Conservation (phyloP, 2,797 vertebrate species). For the Pangasius sanitwongsei region DNA sequence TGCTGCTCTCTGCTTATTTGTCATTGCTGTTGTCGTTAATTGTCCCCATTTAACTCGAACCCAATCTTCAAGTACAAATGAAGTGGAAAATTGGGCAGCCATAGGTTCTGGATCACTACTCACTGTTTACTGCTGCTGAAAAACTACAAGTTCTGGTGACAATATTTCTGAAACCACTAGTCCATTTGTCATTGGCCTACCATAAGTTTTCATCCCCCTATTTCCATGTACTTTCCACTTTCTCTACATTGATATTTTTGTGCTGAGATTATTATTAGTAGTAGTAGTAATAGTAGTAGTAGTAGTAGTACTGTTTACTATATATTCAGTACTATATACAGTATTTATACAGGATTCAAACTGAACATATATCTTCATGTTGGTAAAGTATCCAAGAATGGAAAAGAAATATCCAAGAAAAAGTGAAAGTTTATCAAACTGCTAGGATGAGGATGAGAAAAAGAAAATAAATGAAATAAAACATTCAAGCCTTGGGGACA, state of each 20-base stretch:
- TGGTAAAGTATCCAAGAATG: background rate
- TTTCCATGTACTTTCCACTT: background rate
- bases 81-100: background rate
- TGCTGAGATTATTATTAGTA: background rate
- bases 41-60: background rate
- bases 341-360: background rate
- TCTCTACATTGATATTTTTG: background rate
- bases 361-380: background rate
- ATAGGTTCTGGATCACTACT: conserved; percentile 1
- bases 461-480: background rate
- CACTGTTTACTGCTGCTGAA: background rate
- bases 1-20: background rate
- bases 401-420: background rate
- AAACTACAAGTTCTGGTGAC: background rate
- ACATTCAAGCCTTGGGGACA: background rate
- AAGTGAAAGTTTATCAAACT: background rate
- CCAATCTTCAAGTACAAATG: background rate
- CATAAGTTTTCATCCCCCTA: background rate
- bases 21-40: background rate
- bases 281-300: background rate
- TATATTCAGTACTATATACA: background rate
- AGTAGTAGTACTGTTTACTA: background rate
- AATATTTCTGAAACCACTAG: background rate
- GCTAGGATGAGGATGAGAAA: background rate
- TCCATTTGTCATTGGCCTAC: background rate